Base-by-base conservation (phyloP, 2,113 vertebrate species). In the Lepus timidus region DNA sequence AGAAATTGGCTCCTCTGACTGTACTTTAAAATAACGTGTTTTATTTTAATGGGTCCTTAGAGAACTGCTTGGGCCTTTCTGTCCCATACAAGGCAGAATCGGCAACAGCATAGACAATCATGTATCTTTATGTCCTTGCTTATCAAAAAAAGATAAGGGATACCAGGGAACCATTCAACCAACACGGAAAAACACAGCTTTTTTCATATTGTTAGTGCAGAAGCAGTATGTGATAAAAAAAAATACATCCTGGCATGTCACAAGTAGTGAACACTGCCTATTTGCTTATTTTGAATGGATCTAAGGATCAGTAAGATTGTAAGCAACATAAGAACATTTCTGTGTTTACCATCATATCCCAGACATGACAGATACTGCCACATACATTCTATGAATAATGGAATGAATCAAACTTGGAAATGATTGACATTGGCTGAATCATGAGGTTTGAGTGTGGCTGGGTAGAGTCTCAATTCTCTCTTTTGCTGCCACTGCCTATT, bases 301-400 rank as follows among this genome's bases (percentile, higher is more conserved):
- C 22, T 55, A 90, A 81, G 19, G 2, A 1, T 13, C 25, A 75
- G 23, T 25, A 39, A 87, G 62, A 74, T 51, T 33, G 6, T 64
- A 89, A 96, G 4, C 74, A 94, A n/a, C 13, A 22, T 87, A 55
- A 93, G 29, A 52, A 70, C 16, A 71, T 58, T 92, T 84, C 44
- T 29, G 61, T 75, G 51, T 91, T 93, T n/a, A 65, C 49, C 33
- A 91, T 76, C 14, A 20, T 68, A 76, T 39, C 44, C 51, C 67
- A 55, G 13, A 19, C 31, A 22, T 25, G 7, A 19, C 31, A 55
- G 29, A 71, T 81, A 90, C 58, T 68, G 29, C 25, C 36, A 3
- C 29, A 4, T 12, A 55, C 31, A 64, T 39, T 39, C 85, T 14
- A 51, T 70, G 2, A 83, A n/a, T 74, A 82, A 51, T 11, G 44